phyloP scores from a whole-genome alignment of 1,140 invertebrate species.

The Drosophila pachea region DNA sequence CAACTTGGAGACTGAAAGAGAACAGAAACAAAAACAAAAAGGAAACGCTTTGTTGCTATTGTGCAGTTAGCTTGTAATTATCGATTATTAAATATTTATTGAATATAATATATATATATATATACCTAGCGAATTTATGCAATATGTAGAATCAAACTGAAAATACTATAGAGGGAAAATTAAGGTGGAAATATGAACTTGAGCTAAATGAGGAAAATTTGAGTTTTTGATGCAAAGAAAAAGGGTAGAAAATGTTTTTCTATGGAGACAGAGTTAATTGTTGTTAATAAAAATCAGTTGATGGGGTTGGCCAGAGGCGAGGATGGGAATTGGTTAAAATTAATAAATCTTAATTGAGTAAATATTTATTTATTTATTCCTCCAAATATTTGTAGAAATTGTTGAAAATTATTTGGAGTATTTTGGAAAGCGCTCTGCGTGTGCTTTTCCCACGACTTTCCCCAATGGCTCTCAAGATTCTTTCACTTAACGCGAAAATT shows the following conservation, averaged over 20 bases:
- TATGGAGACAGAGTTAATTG: no score
- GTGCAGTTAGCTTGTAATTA: conserved; percentile 1
- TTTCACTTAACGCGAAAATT: neutral
- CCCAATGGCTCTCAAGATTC: no score
- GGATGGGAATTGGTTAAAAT: neutral
- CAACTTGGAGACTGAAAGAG: conserved; percentile 61
- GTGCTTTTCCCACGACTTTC: no score
- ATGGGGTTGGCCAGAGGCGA: no score
- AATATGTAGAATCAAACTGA: neutral
- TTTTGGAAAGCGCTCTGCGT: no score
- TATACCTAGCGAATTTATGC: conserved; percentile 30
- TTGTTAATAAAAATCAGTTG: no score
- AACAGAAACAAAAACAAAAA: no score
- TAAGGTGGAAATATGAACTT: no score
- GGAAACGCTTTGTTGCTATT: conserved; percentile 31
- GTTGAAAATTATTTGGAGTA: no score
- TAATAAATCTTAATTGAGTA: neutral
- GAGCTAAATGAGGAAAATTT: neutral
- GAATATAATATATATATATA: conserved; percentile 25
- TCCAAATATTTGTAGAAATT: no score
- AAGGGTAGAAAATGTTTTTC: no score
- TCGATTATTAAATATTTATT: conserved; percentile 54
- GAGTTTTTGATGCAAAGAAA: neutral
- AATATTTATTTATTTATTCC: no score
- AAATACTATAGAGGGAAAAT: neutral